Conservation (phyloP, 2,113 vertebrate species). For the Rhombomys opimus region DNA sequence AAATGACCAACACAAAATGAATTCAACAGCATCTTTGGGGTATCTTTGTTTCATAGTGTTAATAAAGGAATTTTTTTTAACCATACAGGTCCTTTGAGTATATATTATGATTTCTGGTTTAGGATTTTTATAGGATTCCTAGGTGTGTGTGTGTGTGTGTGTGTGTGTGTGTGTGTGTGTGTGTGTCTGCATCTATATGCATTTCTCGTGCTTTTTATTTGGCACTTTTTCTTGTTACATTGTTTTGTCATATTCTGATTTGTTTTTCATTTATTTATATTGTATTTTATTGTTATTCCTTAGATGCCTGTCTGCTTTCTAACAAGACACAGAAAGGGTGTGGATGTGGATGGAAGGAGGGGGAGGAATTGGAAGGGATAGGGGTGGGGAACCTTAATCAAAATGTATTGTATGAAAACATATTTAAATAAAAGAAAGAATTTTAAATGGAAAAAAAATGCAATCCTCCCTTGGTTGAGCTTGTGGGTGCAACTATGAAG, state of each 20-base stretch:
- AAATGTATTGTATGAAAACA: background rate
- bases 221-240: background rate
- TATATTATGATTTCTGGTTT: background rate
- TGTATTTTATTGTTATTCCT: background rate
- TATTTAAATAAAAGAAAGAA: background rate
- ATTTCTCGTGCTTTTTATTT: background rate
- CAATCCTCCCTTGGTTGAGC: background rate
- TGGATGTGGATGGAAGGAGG: background rate
- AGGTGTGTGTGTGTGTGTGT: background rate
- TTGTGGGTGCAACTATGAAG: too few species aligned
- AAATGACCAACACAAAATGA: background rate
- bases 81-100: background rate
- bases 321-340: background rate
- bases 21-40: background rate
- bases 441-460: background rate
- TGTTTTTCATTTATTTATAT: background rate
- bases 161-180: background rate
- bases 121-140: background rate
- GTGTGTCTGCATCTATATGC: background rate
- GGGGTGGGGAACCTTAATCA: background rate
- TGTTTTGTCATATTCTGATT: background rate
- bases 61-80: background rate
- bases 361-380: background rate
- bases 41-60: background rate
- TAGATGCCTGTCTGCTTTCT: background rate